These are phyloP conservation scores for Verasper variegatus DNA, from an alignment of 2,113 vertebrate species.

Conservation along the genomic window DNA sequence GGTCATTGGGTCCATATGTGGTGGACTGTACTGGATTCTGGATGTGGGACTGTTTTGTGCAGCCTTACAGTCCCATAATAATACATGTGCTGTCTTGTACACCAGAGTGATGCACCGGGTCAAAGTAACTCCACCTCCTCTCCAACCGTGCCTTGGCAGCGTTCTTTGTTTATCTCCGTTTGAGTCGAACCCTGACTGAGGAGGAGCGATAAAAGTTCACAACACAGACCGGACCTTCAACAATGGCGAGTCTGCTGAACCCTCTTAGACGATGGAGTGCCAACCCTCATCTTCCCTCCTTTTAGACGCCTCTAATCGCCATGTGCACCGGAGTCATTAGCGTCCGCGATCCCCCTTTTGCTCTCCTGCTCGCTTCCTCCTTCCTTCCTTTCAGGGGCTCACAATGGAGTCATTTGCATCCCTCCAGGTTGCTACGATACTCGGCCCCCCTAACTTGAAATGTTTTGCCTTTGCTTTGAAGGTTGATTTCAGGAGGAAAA, in stretches of 20 bases:
- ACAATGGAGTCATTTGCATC: conserved; percentile 76
- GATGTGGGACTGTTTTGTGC: not conserved
- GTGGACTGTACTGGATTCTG: conserved; percentile 2
- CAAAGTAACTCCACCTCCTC: conserved; percentile 18
- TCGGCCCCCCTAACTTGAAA: conserved; percentile 57
- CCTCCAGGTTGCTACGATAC: conserved; percentile 79
- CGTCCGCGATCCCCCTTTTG: conserved; percentile 17
- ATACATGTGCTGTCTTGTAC: not conserved
- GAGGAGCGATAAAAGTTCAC: conserved; percentile 9
- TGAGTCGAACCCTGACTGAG: conserved; percentile 30
- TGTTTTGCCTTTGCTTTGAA: conserved; percentile 69
- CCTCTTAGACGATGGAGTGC: conserved; percentile 24
- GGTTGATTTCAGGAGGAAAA: conserved; percentile 58
- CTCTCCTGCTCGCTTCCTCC: conserved; percentile 44
- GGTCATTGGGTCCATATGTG: conserved; percentile 14
- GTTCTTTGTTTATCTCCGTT: conserved; percentile 31
- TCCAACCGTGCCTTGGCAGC: conserved; percentile 8
- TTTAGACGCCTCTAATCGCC: conserved; percentile 53
- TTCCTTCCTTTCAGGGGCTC: conserved; percentile 64
- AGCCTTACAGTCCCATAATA: not conserved
- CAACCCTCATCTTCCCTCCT: conserved; percentile 21
- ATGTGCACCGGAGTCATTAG: conserved; percentile 49
- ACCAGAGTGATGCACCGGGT: not conserved
- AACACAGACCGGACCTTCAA: conserved; percentile 4
- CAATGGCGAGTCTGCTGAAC: conserved; percentile 32